A percentile compares a stretch with the other conserved stretches of the same genome.
These are phyloP conservation scores for Argyresthia goedartella DNA, from an alignment of 2,888 invertebrate species.

Conservation along the genomic window DNA sequence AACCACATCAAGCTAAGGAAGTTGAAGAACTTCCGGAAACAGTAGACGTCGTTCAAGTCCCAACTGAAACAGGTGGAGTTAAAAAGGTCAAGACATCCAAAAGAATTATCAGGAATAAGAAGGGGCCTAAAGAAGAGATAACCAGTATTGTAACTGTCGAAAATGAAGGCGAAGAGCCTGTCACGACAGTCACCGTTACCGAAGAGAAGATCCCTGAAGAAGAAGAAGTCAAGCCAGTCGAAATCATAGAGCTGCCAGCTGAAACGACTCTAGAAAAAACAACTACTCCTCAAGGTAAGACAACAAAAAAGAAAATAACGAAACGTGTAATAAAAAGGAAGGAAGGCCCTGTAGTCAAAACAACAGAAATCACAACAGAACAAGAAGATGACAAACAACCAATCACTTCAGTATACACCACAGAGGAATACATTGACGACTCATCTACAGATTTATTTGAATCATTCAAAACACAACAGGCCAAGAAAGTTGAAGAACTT, in stretches of 20 bases:
- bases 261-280: constrained; percentile 9
- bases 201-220: constrained; percentile 14
- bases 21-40: constrained; percentile 12
- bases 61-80: constrained; percentile 18
- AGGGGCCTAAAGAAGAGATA: constrained; percentile 15
- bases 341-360: constrained; percentile 20
- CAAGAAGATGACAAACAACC: constrained; percentile 16
- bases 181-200: constrained; percentile 13
- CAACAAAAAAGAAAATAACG: constrained; percentile 7
- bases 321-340: constrained; percentile 12
- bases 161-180: constrained; percentile 16
- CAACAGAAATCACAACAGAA: constrained; percentile 16
- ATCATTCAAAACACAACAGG: constrained; percentile 1
- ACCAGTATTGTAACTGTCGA: constrained; percentile 20
- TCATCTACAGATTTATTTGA: constrained; percentile 11
- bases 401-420: constrained; percentile 27
- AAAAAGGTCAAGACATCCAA: constrained; percentile 12
- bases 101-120: constrained; percentile 15
- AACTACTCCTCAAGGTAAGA: constrained; percentile 16
- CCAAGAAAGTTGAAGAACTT: constrained; percentile 11
- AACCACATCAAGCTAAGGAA: constrained; percentile 8
- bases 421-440: constrained; percentile 16
- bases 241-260: constrained; percentile 19
- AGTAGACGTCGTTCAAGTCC: constrained; percentile 12
- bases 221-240: neutral